Evolutionary conservation across 2,113 vertebrate species (phyloP), one percentile per base, ranked within the genome.

Genomic region (Paradisaea rubra): DNA sequence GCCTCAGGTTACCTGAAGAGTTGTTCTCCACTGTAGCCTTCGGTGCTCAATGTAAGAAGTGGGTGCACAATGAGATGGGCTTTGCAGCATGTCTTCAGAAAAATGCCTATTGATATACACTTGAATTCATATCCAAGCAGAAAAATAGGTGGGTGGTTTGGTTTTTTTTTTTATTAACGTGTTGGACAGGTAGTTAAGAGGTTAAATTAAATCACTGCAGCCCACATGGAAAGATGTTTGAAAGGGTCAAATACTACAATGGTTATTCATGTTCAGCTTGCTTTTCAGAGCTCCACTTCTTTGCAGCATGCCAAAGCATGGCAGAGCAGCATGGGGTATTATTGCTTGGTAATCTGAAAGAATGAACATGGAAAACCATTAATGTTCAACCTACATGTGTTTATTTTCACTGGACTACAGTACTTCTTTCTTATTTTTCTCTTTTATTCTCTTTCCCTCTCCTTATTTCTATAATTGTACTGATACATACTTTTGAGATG

Each of bases 381-480:
- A 96, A 90, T 96, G 93, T 97, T 97, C 98, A 97, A 97, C 96
- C 97, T 97, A 97, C 96, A 97, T 97, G 97, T 98, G 96, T 98
- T 97, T 97, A 93, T 98, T 97, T 98, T 98, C 94, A 94, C 97
- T 98, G 95, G 97, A 97, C 94, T 96, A 96, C 96, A 96, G 96
- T 98, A 98, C 97, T 98, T 97, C 93, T 98, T 97, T 98, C 98
- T 99, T 98, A 98, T 98, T 98, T 98, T 97, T 98, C 97, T 98
- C 98, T 98, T 97, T 97, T 97, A 96, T 97, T 98, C 98, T 98
- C 97, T 98, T 97, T 98, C 97, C 98, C 98, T 97, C 94, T 97
- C 96, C 96, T 98, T 97, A 96, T 97, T 97, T 97, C 96, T 97
- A 82, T 98, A 91, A 98, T 91, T 97, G 96, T 97, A 96, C 97